Evolutionary conservation across 2,797 vertebrate species (phyloP).

Genomic region (Gobionotothen gibberifrons): DNA sequence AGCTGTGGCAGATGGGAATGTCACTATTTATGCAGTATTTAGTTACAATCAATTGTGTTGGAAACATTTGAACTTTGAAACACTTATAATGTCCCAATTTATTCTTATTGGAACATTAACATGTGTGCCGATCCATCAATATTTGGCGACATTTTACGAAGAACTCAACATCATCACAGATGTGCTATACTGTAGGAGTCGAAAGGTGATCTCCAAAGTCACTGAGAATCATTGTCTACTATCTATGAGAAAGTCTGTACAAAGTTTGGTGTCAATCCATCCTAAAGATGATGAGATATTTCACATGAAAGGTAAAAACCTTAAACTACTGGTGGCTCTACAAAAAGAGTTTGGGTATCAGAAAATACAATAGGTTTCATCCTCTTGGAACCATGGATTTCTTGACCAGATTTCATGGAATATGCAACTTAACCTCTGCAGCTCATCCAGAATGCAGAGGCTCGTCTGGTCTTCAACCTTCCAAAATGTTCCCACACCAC

Average conservation of each 20-base stretch:
- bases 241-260: not conserved
- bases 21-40: not conserved
- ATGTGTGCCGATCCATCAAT: too few relatives aligned
- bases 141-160: not conserved
- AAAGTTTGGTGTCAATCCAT: not conserved
- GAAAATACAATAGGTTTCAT: too few relatives aligned
- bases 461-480: too few relatives aligned
- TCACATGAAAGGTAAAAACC: not conserved
- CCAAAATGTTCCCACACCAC: too few relatives aligned
- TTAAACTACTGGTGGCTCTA: not conserved
- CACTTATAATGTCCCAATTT: too few relatives aligned
- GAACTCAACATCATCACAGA: not conserved
- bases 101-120: too few relatives aligned
- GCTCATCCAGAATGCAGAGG: too few relatives aligned
- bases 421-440: not conserved
- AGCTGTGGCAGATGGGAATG: not conserved
- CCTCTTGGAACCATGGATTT: not conserved
- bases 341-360: not conserved
- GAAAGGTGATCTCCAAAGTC: not conserved
- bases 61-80: not conserved
- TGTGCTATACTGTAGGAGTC: too few relatives aligned
- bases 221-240: not conserved
- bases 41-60: not conserved
- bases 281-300: not conserved
- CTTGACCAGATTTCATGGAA: not conserved